These are phyloP conservation scores for Gallinago nigripennis DNA, from an alignment of 2,797 vertebrate genomes.

Conservation along the genomic window DNA sequence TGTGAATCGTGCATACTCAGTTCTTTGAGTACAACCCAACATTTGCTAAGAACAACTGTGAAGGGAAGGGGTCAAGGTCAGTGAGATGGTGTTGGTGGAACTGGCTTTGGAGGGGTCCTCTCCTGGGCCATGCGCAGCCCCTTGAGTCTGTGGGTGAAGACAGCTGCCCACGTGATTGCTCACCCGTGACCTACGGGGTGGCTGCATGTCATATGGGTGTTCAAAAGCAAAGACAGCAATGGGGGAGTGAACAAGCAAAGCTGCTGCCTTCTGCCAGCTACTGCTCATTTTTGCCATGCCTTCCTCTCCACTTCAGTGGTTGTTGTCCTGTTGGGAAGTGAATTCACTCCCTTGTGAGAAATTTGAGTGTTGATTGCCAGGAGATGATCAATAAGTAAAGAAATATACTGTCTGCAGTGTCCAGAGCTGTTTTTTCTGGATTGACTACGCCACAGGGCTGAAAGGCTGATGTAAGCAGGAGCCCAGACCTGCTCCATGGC, in stretches of 20 bases:
- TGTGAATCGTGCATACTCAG: fast-evolving
- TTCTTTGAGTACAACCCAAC: not conserved
- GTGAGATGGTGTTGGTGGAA: not conserved
- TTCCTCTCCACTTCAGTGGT: not conserved
- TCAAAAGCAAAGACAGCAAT: not conserved
- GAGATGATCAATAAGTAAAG: not conserved
- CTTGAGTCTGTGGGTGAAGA: not conserved
- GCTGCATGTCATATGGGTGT: fast-evolving
- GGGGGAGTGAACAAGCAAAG: not conserved
- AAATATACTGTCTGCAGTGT: not conserved
- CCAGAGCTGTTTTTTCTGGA: not conserved
- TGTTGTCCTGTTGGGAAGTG: not conserved
- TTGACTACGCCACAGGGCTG: not conserved
- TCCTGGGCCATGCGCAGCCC: not conserved
- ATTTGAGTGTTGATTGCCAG: not conserved
- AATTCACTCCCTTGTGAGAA: not conserved
- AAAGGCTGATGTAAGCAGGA: not conserved
- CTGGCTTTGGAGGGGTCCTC: not conserved
- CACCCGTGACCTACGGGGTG: not conserved
- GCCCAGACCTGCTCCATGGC: not conserved
- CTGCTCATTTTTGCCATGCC: fast-evolving
- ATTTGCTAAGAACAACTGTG: not conserved
- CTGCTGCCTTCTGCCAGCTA: not conserved
- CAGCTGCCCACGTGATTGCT: not conserved
- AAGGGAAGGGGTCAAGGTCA: not conserved